These are phyloP conservation scores for Theocolax elegans DNA, from an alignment of 1,140 invertebrate genomes.

Conservation along the genomic window DNA sequence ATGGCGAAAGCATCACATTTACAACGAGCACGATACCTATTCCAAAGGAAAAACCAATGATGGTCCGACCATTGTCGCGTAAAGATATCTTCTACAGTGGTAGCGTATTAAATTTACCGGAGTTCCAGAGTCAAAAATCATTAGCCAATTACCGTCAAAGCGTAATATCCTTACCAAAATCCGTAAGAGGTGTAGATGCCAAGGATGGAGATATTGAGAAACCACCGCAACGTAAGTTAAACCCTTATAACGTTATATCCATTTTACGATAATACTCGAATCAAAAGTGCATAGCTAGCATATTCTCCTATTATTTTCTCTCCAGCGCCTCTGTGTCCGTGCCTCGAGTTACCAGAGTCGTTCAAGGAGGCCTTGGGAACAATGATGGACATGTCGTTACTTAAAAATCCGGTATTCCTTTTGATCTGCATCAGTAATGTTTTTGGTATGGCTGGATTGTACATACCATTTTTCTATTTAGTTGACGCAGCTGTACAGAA, in stretches of 20 bases:
- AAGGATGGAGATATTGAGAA: conserved; percentile 75
- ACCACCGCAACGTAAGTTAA: conserved; percentile 74
- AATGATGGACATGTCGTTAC: conserved; percentile 92
- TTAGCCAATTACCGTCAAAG: conserved; percentile 87
- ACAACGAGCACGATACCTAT: conserved; percentile 61
- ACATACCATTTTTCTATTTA: conserved; percentile 95
- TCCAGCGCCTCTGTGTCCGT: conserved; percentile 76
- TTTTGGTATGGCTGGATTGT: conserved; percentile 93
- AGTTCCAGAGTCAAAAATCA: conserved; percentile 93
- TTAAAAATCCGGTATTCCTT: conserved; percentile 92
- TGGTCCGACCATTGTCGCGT: conserved; percentile 91
- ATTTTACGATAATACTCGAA: conserved; percentile 13
- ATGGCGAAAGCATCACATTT: conserved; percentile 65
- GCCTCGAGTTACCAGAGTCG: conserved; percentile 81
- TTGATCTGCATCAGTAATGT: conserved; percentile 94
- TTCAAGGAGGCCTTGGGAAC: conserved; percentile 86
- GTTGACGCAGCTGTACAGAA: conserved; percentile 82
- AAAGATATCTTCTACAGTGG: conserved; percentile 99
- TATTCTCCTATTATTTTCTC: conserved; percentile 39
- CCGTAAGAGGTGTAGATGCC: conserved; percentile 69
- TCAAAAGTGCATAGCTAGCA: too few species aligned
- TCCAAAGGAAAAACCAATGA: conserved; percentile 72
- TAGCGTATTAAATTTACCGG: conserved; percentile 88
- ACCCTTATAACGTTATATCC: neutral
- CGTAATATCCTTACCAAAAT: conserved; percentile 81